These are phyloP conservation scores for Xestoiulus laeticollis DNA, from an alignment of 2,888 invertebrate species.

Conservation along the genomic window DNA sequence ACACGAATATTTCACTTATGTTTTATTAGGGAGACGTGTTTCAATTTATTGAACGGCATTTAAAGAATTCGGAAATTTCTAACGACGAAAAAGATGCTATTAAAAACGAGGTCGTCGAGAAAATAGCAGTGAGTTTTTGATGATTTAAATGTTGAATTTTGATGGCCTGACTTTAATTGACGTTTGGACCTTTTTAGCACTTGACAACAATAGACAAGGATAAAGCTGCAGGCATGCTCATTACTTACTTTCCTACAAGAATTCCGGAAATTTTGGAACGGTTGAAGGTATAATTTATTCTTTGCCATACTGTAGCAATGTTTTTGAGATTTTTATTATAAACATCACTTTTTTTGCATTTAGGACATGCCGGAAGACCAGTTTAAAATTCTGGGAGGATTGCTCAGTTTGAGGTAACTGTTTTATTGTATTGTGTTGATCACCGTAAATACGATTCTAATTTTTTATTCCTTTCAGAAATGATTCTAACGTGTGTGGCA, in stretches of 20 bases:
- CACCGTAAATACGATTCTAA: not conserved
- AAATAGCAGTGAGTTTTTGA: constrained; percentile 60
- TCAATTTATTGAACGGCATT: constrained; percentile 65
- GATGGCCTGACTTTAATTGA: not conserved
- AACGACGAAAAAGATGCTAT: constrained; percentile 62
- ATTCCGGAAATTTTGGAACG: constrained; percentile 66
- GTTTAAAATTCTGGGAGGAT: constrained; percentile 71
- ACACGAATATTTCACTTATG: not conserved
- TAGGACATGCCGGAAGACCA: constrained; percentile 63
- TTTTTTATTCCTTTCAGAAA: not conserved
- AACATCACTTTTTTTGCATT: not conserved
- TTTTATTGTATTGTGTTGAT: not conserved
- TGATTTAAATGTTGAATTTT: constrained; percentile 41
- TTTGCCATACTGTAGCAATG: not conserved
- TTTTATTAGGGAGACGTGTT: constrained; percentile 69
- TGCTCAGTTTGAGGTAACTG: constrained; percentile 67
- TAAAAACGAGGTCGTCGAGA: constrained; percentile 61
- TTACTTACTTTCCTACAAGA: constrained; percentile 68
- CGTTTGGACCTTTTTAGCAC: constrained; percentile 63
- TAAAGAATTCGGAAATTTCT: constrained; percentile 61
- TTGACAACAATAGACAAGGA: constrained; percentile 72
- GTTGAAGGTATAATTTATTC: constrained; percentile 61
- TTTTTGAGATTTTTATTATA: not conserved
- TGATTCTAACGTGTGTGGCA: constrained; percentile 21
- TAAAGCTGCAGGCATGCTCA: constrained; percentile 72